These are phyloP conservation scores for Lagopus leucura DNA, from an alignment of 2,113 vertebrate genomes.

Conservation along the genomic window DNA sequence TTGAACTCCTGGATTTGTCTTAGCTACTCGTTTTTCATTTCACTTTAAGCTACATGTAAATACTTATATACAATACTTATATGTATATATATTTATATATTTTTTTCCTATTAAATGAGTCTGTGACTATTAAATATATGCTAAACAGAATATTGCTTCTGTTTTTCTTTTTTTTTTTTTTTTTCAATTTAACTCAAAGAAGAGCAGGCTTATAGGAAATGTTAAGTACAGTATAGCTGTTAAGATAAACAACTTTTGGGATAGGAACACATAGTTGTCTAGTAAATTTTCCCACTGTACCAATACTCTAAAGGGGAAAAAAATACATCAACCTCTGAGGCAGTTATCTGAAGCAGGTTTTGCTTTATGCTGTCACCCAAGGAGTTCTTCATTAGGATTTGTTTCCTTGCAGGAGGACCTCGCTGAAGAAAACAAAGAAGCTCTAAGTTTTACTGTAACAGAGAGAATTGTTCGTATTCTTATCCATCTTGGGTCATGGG, in stretches of 20 bases:
- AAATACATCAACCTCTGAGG: background rate
- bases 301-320: background rate
- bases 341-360: background rate
- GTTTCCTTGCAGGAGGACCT: conserved; percentile 84
- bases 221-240: background rate
- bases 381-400: background rate
- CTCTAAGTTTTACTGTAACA: conserved; percentile 43
- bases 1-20: background rate
- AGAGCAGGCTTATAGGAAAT: background rate
- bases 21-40: background rate
- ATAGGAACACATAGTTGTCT: background rate
- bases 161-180: background rate
- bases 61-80: conserved; percentile 27
- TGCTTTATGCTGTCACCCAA: background rate
- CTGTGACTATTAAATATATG: conserved; percentile 1
- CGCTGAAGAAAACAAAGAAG: conserved; percentile 76
- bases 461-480: conserved; percentile 69
- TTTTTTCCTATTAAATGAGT: background rate
- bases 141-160: background rate
- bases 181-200: background rate
- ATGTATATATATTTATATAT: background rate
- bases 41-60: background rate
- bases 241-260: background rate
- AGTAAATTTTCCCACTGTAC: background rate
- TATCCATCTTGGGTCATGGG: conserved; percentile 82